phyloP scores from a whole-genome alignment of 2,888 invertebrate genomes.

The Drosophila niveifrons region DNA sequence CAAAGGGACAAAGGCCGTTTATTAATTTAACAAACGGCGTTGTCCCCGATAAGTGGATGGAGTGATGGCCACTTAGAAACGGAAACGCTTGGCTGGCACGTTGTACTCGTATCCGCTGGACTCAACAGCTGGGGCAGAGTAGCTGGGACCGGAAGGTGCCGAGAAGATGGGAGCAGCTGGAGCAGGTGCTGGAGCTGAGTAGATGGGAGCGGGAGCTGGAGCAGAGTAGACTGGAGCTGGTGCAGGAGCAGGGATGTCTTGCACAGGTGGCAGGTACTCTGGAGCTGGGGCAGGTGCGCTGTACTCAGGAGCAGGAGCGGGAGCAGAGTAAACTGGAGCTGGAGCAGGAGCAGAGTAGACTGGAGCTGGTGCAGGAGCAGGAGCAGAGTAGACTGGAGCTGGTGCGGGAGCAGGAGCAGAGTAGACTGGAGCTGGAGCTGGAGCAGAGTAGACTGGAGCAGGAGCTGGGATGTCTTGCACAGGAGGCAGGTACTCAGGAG shows the following conservation, averaged over 20 bases:
- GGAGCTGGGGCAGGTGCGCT: constrained; percentile 46
- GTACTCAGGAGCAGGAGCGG: constrained; percentile 44
- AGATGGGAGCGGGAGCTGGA: constrained; percentile 28
- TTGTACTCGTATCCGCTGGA: constrained; percentile 69
- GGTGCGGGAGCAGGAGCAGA: constrained; percentile 27
- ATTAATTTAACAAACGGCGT: constrained; percentile 71
- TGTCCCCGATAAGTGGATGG: constrained; percentile 32
- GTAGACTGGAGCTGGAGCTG: constrained; percentile 34
- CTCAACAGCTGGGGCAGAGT: constrained; percentile 30
- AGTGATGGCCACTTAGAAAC: constrained; percentile 60
- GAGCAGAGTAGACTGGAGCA: constrained; percentile 29
- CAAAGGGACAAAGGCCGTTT: constrained; percentile 54
- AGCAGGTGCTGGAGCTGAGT: constrained; percentile 32
- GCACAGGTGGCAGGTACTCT: constrained; percentile 30
- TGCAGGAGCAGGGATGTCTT: constrained; percentile 26
- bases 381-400: constrained; percentile 19
- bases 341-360: constrained; percentile 51
- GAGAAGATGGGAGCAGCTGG: constrained; percentile 37
- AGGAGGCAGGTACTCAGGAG: background rate
- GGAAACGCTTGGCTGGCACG: constrained; percentile 73
- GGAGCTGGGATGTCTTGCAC: constrained; percentile 10
- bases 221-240: constrained; percentile 16
- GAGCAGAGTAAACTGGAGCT: constrained; percentile 43
- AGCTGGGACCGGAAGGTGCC: constrained; percentile 24
- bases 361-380: constrained; percentile 51